Base-by-base conservation (phyloP, 2,888 invertebrate genomes). In the Apantesis nais region DNA sequence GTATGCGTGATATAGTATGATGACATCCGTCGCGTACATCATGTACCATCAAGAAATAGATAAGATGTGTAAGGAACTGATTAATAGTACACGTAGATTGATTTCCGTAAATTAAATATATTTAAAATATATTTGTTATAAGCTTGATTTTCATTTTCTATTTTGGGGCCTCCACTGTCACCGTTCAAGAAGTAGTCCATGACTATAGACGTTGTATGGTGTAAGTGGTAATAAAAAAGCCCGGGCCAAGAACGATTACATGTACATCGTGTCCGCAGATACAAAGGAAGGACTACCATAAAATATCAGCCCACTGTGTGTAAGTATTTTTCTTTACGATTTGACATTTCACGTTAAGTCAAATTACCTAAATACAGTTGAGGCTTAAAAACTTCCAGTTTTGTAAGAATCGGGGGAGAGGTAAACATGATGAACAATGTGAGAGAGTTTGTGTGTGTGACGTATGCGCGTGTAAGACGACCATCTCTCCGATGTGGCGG, bases 381-480 rank as follows among this genome's bases (percentile, higher is more conserved):
- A 22, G 22, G 19, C 22, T 31, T 63, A 25, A 29, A 63, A 63
- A 25, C 25, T 7, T 25, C 19, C 19, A 29, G 41, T 31, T 67
- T 44, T 55, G 22, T 39, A 29, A 39, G 22, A 63, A 68, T 52
- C 37, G 12, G 39, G 37, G n/a, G 25, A 66, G 55, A 58, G 39
- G 39, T 58, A 25, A 41, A 39, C 25, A 41, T 62, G 60, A 63
- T 29, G 19, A 63, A 41, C 52, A 52, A 58, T 60, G 60, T 60
- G 64, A 60, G 68, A 44, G 44, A 34, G 31, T 39, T 58, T 64
- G 25, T 64, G 64, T 58, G 68, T 34, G 25, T 60, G 39, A 68
- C 62, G 68, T 68, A 34, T 58, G 58, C 41, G 58, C 44, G 58
- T 39, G 62, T 37, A 39, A 69, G 68, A 69, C 60, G 60, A 64